Base-by-base conservation (phyloP, 2,888 invertebrate species). In the Dioctria rufipes region DNA sequence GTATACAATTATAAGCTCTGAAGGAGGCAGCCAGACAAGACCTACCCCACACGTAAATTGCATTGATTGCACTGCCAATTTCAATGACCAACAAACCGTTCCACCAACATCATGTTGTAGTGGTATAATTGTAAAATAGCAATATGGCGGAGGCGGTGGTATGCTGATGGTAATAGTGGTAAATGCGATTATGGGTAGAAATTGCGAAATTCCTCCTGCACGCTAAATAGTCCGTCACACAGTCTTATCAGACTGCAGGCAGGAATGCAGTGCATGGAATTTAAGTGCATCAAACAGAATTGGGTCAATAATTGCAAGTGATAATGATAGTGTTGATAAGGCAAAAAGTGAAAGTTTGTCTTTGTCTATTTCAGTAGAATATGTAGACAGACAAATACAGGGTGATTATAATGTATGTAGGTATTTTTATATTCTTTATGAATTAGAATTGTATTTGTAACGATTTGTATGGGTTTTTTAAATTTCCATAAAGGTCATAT, bases 231-330 rank as follows among this genome's bases (percentile, higher is more conserved):
- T 49, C 61, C 37, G 77, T 9, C 77, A 51, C 63, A 46, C 37
- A 63, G 42, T 25, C 25, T 11, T 43, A 71, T 71, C 66, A 71
- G 1, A 25, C 0, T 25, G 25, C 25, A n/a, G 39, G 49, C 63
- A n/a, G 77, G 77, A 77, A 77, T 77, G 77, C 77, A 63, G 63
- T 77, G 63, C 49, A 77, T 63, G 63, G 77, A 63, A 61, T 77
- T 77, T 63, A 77, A 77, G 77, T 77, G 77, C 40, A 43, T 77
- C 49, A 43, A 25, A 25, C 25, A 25, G 49, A 77, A 77, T 77
- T 63, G 49, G 77, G 77, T 77, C 77, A 77, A 77, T 77, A 77
- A 63, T 77, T 77, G 77, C 77, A 49, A 51, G 77, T 40, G 61
- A 61, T 77, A 63, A 77, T 49, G 49, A 63, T 49, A 25, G 25